Base-by-base conservation (phyloP, 2,888 invertebrate species). In the Saturnia pavonia region DNA sequence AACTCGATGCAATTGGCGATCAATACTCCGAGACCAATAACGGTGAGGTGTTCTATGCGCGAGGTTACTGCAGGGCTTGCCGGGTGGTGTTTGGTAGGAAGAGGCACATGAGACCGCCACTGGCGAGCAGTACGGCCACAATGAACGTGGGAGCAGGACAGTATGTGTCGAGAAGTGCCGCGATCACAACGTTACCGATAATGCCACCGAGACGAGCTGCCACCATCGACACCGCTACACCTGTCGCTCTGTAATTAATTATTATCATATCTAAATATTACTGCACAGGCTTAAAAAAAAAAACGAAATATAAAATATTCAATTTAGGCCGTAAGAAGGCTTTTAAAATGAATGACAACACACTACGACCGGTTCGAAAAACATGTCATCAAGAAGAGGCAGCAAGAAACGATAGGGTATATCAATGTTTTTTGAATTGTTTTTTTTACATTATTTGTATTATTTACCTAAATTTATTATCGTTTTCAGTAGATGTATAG, bases 91-190 rank as follows among this genome's bases (percentile, higher is more conserved):
- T 98, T 82, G 98, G 98, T 91, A 98, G 94, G 93, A 97, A 95
- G 84, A 98, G 95, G 90, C 98, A 97, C 94, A 97, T 96, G 76
- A 98, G 95, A 73, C 98, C 98, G 86, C 98, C 98, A 82, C 97
- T 96, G 80, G 97, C 96, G 76, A 98, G 95, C 75, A 98, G 95
- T 45, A 95, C 95, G 76, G 98, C 98, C 68, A 98, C 98, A 78
- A 98, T 97, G 90, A 98, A 97, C 77, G 98, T 98, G 70, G 99
- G 98, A 74, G 98, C 97, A 54, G 98, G 97, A 92, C 98, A 99
- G 91, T 97, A 97, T 78, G 96, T 94, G 91, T 98, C 98, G 78
- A 98, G 94, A 70, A 99, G 94, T 74, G 97, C 96, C 43, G 98
- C 98, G 82, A 99, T 98, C 72, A 98, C 97, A 79, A 98, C 95